Evolutionary conservation across 2,888 invertebrate species (phyloP), one percentile per base, ranked within the genome.

Genomic region (Habrosyne pyritoides): DNA sequence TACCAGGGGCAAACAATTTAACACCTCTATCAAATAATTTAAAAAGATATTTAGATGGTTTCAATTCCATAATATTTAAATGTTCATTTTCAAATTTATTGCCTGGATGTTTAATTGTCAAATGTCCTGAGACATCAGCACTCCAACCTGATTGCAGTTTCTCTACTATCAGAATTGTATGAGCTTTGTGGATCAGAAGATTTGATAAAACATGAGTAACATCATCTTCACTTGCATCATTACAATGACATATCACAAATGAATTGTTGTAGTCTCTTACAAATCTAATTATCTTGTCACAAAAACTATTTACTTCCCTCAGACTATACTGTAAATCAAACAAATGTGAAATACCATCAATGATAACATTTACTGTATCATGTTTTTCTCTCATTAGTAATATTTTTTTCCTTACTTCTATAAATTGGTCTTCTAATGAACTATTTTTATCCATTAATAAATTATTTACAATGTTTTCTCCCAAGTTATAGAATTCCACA

Each of bases 1-100:
- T 93, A 46, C 96, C 96, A 1, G 96, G 96, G 64, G 94, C 94
- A 80, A 96, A 95, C 47, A 96, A 93, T 79, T 95, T 96, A 2
- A 96, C 94, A 72, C 96, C 96, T 75, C 95, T 94, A 81, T 96
- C 96, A 81, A 94, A 94, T 57, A 96, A 92, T 87, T 96, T 96
- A 74, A 94, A 97, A 55, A 95, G 91, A 79, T 94, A 95, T 61
- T 75, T 75, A 28, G 71, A 71, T 51, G 82, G 71, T 66, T 87
- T 87, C 12, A 77, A 60, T 36, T 88, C 82, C 60, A 89, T 65
- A 24, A 61, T 67, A 56, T 70, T 75, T 61, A 82, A 69, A 57
- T 87, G 77, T 24, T 88, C 83, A 59, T 70, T 65, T 36, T 83
- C 71, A 77, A 82, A 91, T 63, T 87, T 89, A n/a, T 71, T 64